Evolutionary conservation across 2,888 invertebrate species (phyloP).

Genomic region (Apotomis betuletana): DNA sequence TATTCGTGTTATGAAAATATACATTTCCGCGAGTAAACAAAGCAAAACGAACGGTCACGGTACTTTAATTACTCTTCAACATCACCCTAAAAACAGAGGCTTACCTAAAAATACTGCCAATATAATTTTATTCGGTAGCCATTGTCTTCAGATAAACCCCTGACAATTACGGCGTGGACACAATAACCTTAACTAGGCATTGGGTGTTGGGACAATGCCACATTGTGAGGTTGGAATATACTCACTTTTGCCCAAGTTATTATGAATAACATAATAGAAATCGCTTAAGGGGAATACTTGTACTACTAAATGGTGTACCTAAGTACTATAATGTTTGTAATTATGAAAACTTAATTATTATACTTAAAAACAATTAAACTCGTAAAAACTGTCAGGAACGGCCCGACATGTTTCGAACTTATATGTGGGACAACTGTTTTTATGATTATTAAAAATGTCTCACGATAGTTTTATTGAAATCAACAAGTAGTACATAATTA

Average conservation of each 20-base stretch:
- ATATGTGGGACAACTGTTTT: too few species aligned
- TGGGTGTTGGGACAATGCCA: conserved; percentile 17
- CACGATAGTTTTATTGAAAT: too few species aligned
- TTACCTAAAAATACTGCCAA: conserved; percentile 21
- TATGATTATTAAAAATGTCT: too few species aligned
- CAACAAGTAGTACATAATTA: too few species aligned
- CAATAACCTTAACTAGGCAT: conserved; percentile 9
- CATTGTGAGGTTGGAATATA: conserved; percentile 3
- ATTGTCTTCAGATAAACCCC: conserved; percentile 22
- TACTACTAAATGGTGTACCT: neutral
- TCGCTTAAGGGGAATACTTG: neutral
- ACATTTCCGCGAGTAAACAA: neutral
- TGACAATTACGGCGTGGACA: conserved; percentile 6
- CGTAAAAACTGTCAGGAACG: too few species aligned
- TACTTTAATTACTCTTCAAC: neutral
- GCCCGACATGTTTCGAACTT: too few species aligned
- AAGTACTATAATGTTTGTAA: too few species aligned
- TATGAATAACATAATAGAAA: neutral
- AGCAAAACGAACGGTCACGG: neutral
- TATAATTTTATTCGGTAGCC: conserved; percentile 27
- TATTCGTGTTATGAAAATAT: too few species aligned
- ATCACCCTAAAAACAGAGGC: neutral
- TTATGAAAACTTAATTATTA: too few species aligned
- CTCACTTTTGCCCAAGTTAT: neutral
- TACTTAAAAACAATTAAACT: too few species aligned